Evolutionary conservation across 2,888 invertebrate species (phyloP), one percentile per base, ranked within the genome.

Genomic region (Imbricaverruca yamaguchii): DNA sequence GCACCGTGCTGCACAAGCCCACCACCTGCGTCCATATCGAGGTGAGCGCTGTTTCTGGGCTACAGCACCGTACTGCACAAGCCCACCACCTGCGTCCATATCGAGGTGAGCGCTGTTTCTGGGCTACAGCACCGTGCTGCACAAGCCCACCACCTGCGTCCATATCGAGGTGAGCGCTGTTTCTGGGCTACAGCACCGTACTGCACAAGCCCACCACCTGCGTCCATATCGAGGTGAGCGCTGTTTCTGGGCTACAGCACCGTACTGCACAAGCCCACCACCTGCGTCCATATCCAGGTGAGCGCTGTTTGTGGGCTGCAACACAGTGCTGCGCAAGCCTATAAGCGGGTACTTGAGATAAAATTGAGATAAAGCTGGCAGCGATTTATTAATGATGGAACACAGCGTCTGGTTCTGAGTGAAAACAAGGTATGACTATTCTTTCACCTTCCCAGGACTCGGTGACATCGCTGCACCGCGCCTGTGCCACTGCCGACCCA

Each of bases 121-220:
- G 55, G 74, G 74, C 53, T 74, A 74, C 74, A 74, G 21, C 21
- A 55, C 74, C 7, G 55, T 21, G 0, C 74, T 74, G 53, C 74
- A 55, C 74, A 74, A 74, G 21, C 74, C 53, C 21, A 55, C 55
- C 74, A 55, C 53, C 74, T 74, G 74, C 74, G 74, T n/a, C 8
- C 55, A 55, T 15, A 55, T 74, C 55, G 53, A 74, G 74, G 74
- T 74, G 23, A 69, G 39, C 55, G 55, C 74, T 55, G 55, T n/a
- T 74, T 4, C 55, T 74, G 55, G 74, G 74, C 53, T 74, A 74
- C 74, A 74, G 21, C 21, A 55, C 74, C 7, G 55, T 21, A 1
- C 74, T 74, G 53, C 74, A 55, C 74, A 74, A 74, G 21, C 74
- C 53, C 21, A 55, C 55, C 74, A 55, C 53, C 74, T 74, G 74